Evolutionary conservation across 64 coral and sea anemone genomes (phyloP), one percentile per base, ranked within the genome.

Genomic region (Montipora cactus): DNA sequence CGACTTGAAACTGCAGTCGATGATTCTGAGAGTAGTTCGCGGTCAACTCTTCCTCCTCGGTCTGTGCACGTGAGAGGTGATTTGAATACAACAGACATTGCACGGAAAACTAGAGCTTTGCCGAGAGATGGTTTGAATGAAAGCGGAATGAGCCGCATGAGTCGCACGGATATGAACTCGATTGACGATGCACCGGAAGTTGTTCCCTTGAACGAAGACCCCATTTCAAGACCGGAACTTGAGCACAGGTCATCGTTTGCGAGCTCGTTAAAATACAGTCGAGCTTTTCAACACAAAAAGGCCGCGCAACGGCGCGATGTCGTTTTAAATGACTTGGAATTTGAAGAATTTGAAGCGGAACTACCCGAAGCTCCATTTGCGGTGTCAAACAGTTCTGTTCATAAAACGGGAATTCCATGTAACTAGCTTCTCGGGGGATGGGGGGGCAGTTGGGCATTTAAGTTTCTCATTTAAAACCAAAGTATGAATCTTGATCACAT

Each of bases 261-360:
- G 48, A 44, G 57, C 7, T 89, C 87, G 4, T n/a, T 92, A 69
- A 92, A 92, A 74, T 92, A 92, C 79, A 92, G 90, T 25, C 67
- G 90, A 83, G 90, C 90, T 47, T 84, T 92, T 58, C 82, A 86
- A 16, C 82, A 86, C 7, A 9, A 72, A 5, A 66, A 71, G 1
- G 19, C 77, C 0, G 46, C 78, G 8, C 51, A 69, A 53, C n/a
- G 73, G 25, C 82, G 47, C 8, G 82, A 86, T 47, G 79, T 79
- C 57, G 67, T 74, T 9, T 12, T 75, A n/a, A 46, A 92, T 45
- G 90, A 92, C 19, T 44, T 84, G 20, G 80, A 92, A 48, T 47
- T 45, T 0, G 90, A 84, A 83, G 90, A 92, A 13, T 61, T 92
- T 76, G 79, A 92, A n/a, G 8, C 3, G 10, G 71, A 89, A 8